A percentile compares a stretch with the other conserved stretches of the same genome.
Conservation (phyloP, 2,113 vertebrate species). For the Odontesthes bonariensis region DNA sequence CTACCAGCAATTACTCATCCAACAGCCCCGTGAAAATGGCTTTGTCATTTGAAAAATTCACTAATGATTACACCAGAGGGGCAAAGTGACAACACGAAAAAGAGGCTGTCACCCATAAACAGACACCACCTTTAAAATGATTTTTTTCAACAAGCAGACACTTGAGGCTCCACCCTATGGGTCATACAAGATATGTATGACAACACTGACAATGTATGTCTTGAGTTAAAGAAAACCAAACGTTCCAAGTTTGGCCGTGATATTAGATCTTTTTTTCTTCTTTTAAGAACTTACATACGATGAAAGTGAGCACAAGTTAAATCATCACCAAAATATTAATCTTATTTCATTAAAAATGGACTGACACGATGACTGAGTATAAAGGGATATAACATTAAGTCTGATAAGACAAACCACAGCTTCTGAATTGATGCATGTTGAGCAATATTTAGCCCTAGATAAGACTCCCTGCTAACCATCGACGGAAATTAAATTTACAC, state of each 20-base stretch:
- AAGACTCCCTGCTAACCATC: background rate
- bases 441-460: background rate
- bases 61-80: background rate
- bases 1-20: background rate
- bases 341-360: background rate
- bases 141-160: slow-evolving; percentile 4
- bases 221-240: background rate
- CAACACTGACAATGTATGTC: too few species aligned
- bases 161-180: too few species aligned
- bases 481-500: background rate
- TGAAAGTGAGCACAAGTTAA: too few species aligned
- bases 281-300: too few species aligned
- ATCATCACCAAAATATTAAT: too few species aligned
- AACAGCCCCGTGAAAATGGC: background rate
- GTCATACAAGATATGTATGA: too few species aligned
- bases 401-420: slow-evolving; percentile 17
- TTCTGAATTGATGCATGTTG: slow-evolving; percentile 3
- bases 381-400: slow-evolving; percentile 1
- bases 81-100: background rate
- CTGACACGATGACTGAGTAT: background rate
- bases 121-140: background rate
- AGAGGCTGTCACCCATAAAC: background rate
- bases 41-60: background rate
- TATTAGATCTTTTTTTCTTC: too few species aligned
- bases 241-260: background rate